Evolutionary conservation across 2,113 vertebrate species (phyloP), one percentile per base, ranked within the genome.

Genomic region (Lonchura striata): DNA sequence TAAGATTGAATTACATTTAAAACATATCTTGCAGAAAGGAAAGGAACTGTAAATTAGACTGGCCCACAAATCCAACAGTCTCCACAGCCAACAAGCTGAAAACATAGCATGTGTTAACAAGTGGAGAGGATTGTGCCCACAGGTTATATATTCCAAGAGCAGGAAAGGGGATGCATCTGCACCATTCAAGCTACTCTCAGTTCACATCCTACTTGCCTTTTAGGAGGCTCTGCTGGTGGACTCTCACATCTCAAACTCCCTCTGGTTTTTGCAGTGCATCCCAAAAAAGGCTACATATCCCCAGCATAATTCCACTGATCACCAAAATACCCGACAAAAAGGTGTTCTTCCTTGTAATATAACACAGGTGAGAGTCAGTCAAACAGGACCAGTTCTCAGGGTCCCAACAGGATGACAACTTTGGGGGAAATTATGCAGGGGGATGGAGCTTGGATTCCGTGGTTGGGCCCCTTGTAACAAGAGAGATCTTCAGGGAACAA

Each of bases 351-450:
- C 35, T 24, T 11, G 19, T 27, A 56, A 82, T 2, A 2, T 2
- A 75, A 66, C 7, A 22, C 6, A 15, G 13, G 23, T 8, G 16
- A 77, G 13, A 15, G 18, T 46, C n/a, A 90, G 57, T 44, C 46
- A 52, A 64, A 42, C 16, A 35, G 13, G 12, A 35, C 6, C 42
- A 37, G 21, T 13, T 30, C 35, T 27, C 27, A 59, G 44, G 24
- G 53, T 54, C 19, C 42, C 49, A 54, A 37, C 3, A 20, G 30
- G 27, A 80, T 18, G 49, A 64, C 11, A 10, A 19, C 78, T 74
- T 39, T 24, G 24, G 3, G 18, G 14, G 19, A n/a, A 63, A 79
- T 0, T 0, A 28, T 21, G 24, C 21, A 71, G 10, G 2, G 3
- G 8, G 6, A 41, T 28, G 22, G 35, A 71, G n/a, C 47, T 87